Base-by-base conservation (phyloP, 2,888 invertebrate genomes). In the Eueremaeus valkanovi region DNA sequence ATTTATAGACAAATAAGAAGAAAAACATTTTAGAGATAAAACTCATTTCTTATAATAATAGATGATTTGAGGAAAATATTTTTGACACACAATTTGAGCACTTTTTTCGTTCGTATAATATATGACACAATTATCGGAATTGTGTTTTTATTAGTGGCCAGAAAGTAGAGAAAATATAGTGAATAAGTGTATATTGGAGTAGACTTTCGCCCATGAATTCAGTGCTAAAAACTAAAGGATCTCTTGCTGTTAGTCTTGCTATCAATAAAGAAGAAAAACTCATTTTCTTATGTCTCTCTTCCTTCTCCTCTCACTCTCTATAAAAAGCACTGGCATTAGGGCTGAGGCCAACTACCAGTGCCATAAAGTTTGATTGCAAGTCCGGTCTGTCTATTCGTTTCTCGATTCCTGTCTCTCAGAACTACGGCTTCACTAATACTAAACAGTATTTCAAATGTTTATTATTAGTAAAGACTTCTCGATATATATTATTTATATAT, bases 111-210 rank as follows among this genome's bases (percentile, higher is more conserved):
- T 27, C 45, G 27, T 55, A 27, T 55, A 55, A 55, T 55, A 55
- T 55, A 55, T 55, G 55, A 55, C 55, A 55, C 55, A 55, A 55
- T 55, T 55, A 55, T 18, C 55, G 27, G 55, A 55, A 55, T 27
- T 55, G 24, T 27, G 24, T 18, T 55, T 55, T 55, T 55, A 55
- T 55, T 55, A 55, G 55, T 55, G 21, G 24, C n/a, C n/a, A n/a
- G n/a, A n/a, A n/a, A n/a, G n/a, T n/a, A n/a, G n/a, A n/a, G n/a
- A n/a, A n/a, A n/a, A n/a, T n/a, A n/a, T n/a, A n/a, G n/a, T 27
- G 24, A 3, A n/a, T 8, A 55, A 55, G 24, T 24, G 9, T 24
- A 55, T 1, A 55, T 27, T 24, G n/a, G 11, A 55, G 27, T 27
- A 6, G 55, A 36, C 36, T 36, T 36, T 11, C 5, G 6, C 11